Percentiles rank a stretch among this genome's conserved stretches.
Conservation (phyloP, 2,113 vertebrate species). For the Paracyprichromis sp. region DNA sequence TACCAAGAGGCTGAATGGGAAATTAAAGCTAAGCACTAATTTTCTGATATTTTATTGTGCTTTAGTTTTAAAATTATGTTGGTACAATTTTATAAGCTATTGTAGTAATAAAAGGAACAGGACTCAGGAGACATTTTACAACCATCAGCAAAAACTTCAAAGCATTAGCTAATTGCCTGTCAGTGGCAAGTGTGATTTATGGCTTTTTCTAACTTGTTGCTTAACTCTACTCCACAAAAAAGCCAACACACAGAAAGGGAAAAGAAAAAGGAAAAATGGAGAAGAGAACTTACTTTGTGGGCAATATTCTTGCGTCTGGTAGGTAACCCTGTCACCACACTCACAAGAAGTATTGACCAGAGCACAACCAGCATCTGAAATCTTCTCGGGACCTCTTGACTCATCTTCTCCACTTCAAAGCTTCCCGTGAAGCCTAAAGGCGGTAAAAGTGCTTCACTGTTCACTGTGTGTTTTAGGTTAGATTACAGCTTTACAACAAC, state of each 20-base stretch:
- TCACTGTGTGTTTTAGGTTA: background rate
- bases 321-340: constrained; percentile 68
- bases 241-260: background rate
- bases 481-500: background rate
- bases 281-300: constrained; percentile 65
- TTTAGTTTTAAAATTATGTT: background rate
- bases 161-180: background rate
- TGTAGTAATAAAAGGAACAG: background rate
- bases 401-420: constrained; percentile 58
- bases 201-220: background rate
- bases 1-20: background rate
- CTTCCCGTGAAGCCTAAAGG: background rate
- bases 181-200: background rate
- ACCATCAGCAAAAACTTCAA: background rate
- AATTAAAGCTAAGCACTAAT: background rate
- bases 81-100: background rate
- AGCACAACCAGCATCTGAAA: constrained; percentile 61
- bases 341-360: constrained; percentile 57
- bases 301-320: constrained; percentile 56
- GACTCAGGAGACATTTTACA: background rate
- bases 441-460: background rate
- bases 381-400: constrained; percentile 48
- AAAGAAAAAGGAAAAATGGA: background rate
- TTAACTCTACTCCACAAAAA: background rate
- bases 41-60: background rate